Evolutionary conservation across 1,140 invertebrate genomes (phyloP).

Genomic region (Batillaria attramentaria): DNA sequence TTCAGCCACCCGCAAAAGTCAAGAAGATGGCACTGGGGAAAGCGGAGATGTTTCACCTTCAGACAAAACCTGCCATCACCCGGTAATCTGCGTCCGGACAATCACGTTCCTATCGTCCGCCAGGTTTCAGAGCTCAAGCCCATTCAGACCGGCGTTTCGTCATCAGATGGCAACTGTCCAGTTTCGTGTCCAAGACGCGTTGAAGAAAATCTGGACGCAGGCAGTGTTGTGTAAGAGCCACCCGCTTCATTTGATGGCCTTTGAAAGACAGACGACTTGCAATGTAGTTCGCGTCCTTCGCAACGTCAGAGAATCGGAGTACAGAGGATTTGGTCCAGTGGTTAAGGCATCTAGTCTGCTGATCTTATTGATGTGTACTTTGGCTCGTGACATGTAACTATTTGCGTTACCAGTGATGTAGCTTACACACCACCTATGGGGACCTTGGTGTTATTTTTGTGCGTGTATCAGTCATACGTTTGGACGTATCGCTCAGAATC

Average conservation of each 20-base stretch:
- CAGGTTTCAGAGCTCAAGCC: background rate
- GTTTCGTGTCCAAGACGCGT: background rate
- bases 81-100: background rate
- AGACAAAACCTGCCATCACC: background rate
- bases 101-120: background rate
- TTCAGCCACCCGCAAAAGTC: background rate
- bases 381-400: background rate
- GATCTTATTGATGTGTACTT: background rate
- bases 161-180: background rate
- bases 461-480: no score
- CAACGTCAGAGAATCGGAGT: background rate
- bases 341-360: background rate
- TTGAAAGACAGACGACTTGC: background rate
- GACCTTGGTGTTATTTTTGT: no score
- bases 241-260: background rate
- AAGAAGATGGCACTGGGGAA: background rate
- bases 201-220: conserved; percentile 25
- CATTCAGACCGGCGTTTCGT: no score
- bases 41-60: background rate
- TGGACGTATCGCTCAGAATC: no score
- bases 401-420: no score
- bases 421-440: no score
- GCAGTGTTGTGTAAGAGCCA: conserved; percentile 1
- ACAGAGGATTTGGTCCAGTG: background rate
- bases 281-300: background rate